These are phyloP conservation scores for Grus americana DNA, from an alignment of 2,113 vertebrate genomes.

Conservation along the genomic window DNA sequence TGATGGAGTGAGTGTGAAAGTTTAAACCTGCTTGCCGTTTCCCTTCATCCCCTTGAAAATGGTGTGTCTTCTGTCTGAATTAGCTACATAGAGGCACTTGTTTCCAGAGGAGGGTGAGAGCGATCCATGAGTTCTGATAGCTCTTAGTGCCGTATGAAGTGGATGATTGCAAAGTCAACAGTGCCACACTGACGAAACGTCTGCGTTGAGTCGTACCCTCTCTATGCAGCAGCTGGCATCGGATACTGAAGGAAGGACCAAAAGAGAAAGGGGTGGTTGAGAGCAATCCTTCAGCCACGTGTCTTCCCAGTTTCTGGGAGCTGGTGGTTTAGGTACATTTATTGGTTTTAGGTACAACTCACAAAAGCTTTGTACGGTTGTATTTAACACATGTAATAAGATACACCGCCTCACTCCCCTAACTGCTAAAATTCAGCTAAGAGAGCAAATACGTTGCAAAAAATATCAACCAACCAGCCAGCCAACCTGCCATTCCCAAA, in stretches of 20 bases:
- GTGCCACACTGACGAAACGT: too few relatives aligned
- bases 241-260: not conserved
- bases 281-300: not conserved
- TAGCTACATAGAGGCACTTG: not conserved
- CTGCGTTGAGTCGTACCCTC: not conserved
- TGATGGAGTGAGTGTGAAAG: not conserved
- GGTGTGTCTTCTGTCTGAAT: not conserved
- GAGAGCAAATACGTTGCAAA: not conserved
- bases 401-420: not conserved
- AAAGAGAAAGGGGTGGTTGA: not conserved
- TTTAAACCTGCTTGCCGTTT: not conserved
- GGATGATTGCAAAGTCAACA: too few relatives aligned
- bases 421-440: not conserved
- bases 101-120: not conserved
- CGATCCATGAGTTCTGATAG: not conserved
- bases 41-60: not conserved
- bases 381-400: rapidly evolving
- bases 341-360: not conserved
- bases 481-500: not conserved
- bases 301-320: not conserved
- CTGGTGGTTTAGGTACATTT: not conserved
- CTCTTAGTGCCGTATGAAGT: not conserved
- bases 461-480: not conserved
- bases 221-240: not conserved
- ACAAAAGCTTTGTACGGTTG: not conserved